Evolutionary conservation across 2,888 invertebrate species (phyloP).

Genomic region (Perithous albicinctus): DNA sequence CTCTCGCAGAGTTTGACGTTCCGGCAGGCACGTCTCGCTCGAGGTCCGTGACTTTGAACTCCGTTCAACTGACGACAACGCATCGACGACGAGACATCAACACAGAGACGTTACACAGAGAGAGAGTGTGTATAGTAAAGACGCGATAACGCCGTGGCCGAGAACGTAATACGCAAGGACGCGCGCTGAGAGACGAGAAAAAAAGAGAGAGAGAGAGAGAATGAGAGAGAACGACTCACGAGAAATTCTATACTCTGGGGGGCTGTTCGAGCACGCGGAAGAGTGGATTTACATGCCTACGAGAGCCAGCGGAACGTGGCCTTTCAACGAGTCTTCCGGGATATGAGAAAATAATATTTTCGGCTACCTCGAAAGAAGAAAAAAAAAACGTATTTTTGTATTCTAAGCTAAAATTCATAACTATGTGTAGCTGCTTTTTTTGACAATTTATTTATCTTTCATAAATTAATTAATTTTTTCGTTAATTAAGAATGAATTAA

Average conservation of each 20-base stretch:
- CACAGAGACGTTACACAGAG: conserved; percentile 28
- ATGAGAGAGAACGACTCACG: conserved; percentile 47
- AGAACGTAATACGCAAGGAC: conserved; percentile 70
- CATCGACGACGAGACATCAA: conserved; percentile 23
- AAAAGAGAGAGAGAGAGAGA: too few relatives aligned
- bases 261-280: conserved; percentile 51
- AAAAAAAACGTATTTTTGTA: too few relatives aligned
- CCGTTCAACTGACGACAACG: conserved; percentile 44
- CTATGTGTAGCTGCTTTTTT: too few relatives aligned
- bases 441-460: too few relatives aligned
- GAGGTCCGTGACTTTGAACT: conserved; percentile 77
- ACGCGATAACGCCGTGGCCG: conserved; percentile 57
- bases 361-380: too few relatives aligned
- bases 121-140: too few relatives aligned
- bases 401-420: too few relatives aligned
- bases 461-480: too few relatives aligned
- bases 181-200: too few relatives aligned
- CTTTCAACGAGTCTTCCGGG: too few relatives aligned
- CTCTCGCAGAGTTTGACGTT: conserved; percentile 43
- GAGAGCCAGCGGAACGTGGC: conserved; percentile 22
- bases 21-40: conserved; percentile 62
- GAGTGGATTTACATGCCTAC: conserved; percentile 48
- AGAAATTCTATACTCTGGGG: conserved; percentile 58
- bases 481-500: too few relatives aligned
- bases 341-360: too few relatives aligned